Evolutionary conservation across 2,113 vertebrate genomes (phyloP).

Genomic region (Scomber scombrus): DNA sequence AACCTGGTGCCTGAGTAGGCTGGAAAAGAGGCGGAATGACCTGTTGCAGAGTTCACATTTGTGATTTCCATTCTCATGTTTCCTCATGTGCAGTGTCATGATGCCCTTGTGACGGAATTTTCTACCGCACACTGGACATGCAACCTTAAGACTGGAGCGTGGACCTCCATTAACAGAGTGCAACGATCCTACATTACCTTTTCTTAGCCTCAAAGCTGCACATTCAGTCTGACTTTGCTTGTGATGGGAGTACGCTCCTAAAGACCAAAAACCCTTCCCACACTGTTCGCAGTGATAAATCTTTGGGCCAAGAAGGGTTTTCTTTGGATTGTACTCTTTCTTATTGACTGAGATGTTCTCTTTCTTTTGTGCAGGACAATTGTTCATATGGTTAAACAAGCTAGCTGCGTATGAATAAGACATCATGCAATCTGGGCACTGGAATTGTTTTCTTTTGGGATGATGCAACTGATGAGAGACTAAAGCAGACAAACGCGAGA

Average conservation of each 20-base stretch:
- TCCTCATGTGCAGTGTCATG: constrained; percentile 80
- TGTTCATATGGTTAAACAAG: constrained; percentile 77
- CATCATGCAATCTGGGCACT: constrained; percentile 77
- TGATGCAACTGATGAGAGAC: constrained; percentile 82
- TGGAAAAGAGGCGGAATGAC: constrained; percentile 83
- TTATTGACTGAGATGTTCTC: constrained; percentile 43
- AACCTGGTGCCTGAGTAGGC: constrained; percentile 84
- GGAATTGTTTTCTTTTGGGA: constrained; percentile 74
- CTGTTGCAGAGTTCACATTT: constrained; percentile 82
- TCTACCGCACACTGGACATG: constrained; percentile 80
- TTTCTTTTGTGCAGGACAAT: constrained; percentile 62
- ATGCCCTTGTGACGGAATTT: constrained; percentile 81
- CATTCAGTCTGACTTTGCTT: constrained; percentile 80
- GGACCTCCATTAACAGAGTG: constrained; percentile 61
- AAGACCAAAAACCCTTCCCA: constrained; percentile 86
- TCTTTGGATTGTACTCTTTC: constrained; percentile 85
- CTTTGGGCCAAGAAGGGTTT: constrained; percentile 86
- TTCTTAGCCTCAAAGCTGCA: constrained; percentile 67
- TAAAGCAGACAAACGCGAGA: constrained; percentile 80
- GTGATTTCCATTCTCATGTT: constrained; percentile 80
- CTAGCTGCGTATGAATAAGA: constrained; percentile 74
- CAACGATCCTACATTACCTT: constrained; percentile 38
- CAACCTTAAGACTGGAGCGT: constrained; percentile 64
- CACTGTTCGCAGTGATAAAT: constrained; percentile 85
- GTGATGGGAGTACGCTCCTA: constrained; percentile 85